Conservation (phyloP, 1,140 invertebrate genomes). For the Uloborus diversus region DNA sequence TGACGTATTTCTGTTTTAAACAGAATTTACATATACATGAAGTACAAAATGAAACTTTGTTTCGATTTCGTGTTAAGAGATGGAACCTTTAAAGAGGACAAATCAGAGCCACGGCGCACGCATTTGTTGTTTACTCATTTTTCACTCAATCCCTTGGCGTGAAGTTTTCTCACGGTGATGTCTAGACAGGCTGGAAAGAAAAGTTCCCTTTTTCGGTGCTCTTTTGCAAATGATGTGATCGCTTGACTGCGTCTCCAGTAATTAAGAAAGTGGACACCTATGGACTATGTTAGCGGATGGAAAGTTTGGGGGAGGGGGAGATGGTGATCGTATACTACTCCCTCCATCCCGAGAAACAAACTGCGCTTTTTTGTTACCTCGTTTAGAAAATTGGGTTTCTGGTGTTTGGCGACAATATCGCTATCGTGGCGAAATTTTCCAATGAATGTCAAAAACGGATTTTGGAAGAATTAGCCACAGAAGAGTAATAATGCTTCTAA, state of each 20-base stretch:
- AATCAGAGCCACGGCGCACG: no score
- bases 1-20: no score
- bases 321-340: neutral
- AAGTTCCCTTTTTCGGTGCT: neutral
- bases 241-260: slow-evolving; percentile 20
- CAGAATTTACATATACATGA: no score
- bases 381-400: neutral
- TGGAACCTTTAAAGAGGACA: no score
- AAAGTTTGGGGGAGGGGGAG: no score
- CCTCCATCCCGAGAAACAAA: slow-evolving; percentile 3
- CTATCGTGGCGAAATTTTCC: neutral
- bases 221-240: slow-evolving; percentile 31
- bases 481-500: no score
- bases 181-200: neutral
- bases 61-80: no score
- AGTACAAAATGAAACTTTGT: no score
- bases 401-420: slow-evolving; percentile 18
- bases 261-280: slow-evolving; percentile 48
- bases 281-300: neutral
- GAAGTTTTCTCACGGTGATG: neutral
- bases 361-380: neutral
- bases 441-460: no score
- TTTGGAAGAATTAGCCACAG: no score
- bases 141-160: no score
- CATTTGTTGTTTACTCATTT: no score